Base-by-base conservation (phyloP, 1,140 invertebrate species). In the Drosophila willistoni region DNA sequence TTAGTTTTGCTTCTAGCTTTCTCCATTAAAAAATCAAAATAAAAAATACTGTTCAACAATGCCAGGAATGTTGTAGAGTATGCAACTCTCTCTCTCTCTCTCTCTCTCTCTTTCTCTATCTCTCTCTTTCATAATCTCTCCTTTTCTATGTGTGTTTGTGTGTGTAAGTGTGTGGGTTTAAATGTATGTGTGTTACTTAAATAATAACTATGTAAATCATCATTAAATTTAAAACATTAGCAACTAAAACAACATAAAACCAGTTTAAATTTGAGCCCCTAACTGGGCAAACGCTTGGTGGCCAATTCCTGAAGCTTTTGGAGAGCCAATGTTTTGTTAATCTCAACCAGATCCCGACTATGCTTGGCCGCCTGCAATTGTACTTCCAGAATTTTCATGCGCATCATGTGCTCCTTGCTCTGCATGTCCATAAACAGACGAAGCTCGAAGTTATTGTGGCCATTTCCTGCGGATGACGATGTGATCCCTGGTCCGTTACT, bases 391-490 rank as follows among this genome's bases (percentile, higher is more conserved):
- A 92, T 92, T 41, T 90, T 85, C 91, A 92, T 92, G 66, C 91
- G 90, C 83, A 92, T 79, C 75, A 90, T 80, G 61, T 92, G 91
- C 79, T 92, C 91, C 76, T 92, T 92, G 71, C 77, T 86, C 75
- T 92, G 91, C 91, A 92, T 92, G 19, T 92, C 91, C 91, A 92
- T 91, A 55, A 92, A 91, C 59, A 79, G 41, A n/a, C 87, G 79
- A 65, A 91, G 47, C 59, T 92, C 90, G 3, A 85, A 79, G 14
- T 80, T 79, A 42, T 57, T 81, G 2, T 19, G 44, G 44, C 44
- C 19, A 51, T 22, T 51, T 10, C 9, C 19, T 10, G 44, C 17
- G 7, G 55, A 34, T 60, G 47, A 36, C 25, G 44, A 34, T 64
- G 59, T 64, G 36, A 10, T 66, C 42, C 7, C 57, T 44, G 29